Evolutionary conservation across 2,113 vertebrate genomes (phyloP), one percentile per base, ranked within the genome.

Genomic region (Gallinago undulata): DNA sequence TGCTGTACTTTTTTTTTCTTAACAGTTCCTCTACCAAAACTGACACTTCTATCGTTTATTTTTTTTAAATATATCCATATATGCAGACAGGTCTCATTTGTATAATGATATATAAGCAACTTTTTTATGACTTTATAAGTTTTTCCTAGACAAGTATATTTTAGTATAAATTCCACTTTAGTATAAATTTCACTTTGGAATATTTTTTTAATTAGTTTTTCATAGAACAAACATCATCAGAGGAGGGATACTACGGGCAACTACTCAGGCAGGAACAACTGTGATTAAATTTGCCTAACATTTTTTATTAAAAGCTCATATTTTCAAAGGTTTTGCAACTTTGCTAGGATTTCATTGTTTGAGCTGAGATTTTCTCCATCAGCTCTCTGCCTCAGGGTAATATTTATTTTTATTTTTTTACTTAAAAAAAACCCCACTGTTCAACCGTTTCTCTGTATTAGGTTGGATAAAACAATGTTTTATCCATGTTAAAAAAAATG

Each of bases 241-340:
- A 70, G 30, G 59, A 43, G 16, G 37, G 27, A 62, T 85, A 55
- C 63, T 92, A 25, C 41, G 43, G 43, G 33, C 56, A 81, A 24
- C 59, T 83, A 69, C 43, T 85, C 33, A 66, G 51, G 33, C 79
- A 93, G 79, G 66, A 96, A 67, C 39, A 90, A 25, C 75, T 90
- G 51, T 81, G 82, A 72, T 90, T 88, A 80, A 63, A 83, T n/a
- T 87, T 94, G 30, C 67, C 82, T 72, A 66, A 83, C 47, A 23
- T n/a, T 83, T 92, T 85, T 88, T 85, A 70, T 88, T 90, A 17
- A 48, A 84, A 64, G 30, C 77, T 84, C 47, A 13, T 70, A 33
- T 87, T 95, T 96, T 94, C 73, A 51, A 82, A 90, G 19, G 24
- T 69, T 92, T 90, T 94, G 88, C 35, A 90, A 74, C 84, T 93